Evolutionary conservation across 2,113 vertebrate genomes (phyloP), one percentile per base, ranked within the genome.

Genomic region (Nycticryphes semicollaris): DNA sequence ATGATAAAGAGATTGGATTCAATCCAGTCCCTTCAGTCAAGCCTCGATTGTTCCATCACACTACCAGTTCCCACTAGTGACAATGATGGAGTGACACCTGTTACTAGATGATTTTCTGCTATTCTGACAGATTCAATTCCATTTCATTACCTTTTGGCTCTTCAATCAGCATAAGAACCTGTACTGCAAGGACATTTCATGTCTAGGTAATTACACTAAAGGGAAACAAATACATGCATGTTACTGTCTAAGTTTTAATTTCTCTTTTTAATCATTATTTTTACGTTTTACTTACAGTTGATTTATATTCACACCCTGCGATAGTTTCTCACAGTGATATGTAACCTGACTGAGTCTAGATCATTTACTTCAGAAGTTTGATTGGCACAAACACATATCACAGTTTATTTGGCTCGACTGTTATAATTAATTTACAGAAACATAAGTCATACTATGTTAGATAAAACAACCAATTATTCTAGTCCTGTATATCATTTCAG

Each of bases 71-170:
- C 54, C 59, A 89, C 79, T 59, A 92, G 72, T 86, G 93, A 93
- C 68, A 90, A 51, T 77, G 83, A 92, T 51, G 51, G 91, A 92
- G 89, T 86, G 91, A 93, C 76, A 83, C 93, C 72, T 90, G 90
- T 73, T 94, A 95, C 4, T 1, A 94, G 83, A 80, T 84, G 47
- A 94, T 94, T 96, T 92, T 93, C 85, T 95, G 82, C 82, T 85
- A 79, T 87, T 97, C 91, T 97, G 93, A 92, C 87, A 96, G 37
- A 83, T 94, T 73, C 67, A 80, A 57, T 79, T 90, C 54, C 73
- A 70, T 93, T 94, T 90, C 93, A 95, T 90, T 95, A 92, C 50
- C 70, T 95, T 87, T 81, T 2, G 3, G 68, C 79, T 93, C 67
- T 96, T 96, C 92, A 85, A 91, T 93, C 75, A 83, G 85, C 50